Base-by-base conservation (phyloP, 1,140 invertebrate genomes). In the Drosophila chauvacae region DNA sequence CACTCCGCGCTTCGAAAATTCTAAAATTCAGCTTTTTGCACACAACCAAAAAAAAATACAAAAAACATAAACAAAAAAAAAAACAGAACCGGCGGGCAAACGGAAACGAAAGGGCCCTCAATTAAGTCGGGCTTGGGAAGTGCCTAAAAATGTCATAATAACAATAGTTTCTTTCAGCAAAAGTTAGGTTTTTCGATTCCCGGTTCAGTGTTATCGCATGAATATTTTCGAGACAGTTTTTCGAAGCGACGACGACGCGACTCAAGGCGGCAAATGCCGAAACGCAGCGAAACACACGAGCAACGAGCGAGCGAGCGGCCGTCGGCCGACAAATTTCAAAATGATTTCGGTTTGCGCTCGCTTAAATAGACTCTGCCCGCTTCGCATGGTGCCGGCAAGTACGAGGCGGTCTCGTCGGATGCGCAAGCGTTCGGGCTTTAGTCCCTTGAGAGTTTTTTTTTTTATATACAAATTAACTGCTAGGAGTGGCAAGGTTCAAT, bases 21-120 rank as follows among this genome's bases (percentile, higher is more conserved):
- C 18, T 14, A 37, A 37, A 56, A 39, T 39, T 56, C n/a, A 2
- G 53, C 14, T 30, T 42, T 53, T 50, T 6, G 44, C 62, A 35
- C 50, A 41, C 35, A 23, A 68, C 41, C 50, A 66, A 71, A 71
- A 20, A 20, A 65, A 20, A 65, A 63, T 33, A 23, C 18, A 30
- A 69, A 26, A 26, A 65, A 65, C 35, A 62, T 18, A 62, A 62
- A 68, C 26, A 69, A 69, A 66, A 65, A 14, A 14, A 61, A 61
- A 30, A 30, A 26, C 14, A 23, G 20, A 56, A 56, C 35, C 53
- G 53, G 35, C 35, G 14, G 53, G 53, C 20, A 56, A 39, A 55
- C 33, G 14, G 18, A 16, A 35, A 37, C 13, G 2, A 7, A 16
- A 13, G 9, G 20, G 9, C 53, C 35, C 35, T 56, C 5, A 56